Base-by-base conservation (phyloP, 2,113 vertebrate species). In the Bos javanicus region DNA sequence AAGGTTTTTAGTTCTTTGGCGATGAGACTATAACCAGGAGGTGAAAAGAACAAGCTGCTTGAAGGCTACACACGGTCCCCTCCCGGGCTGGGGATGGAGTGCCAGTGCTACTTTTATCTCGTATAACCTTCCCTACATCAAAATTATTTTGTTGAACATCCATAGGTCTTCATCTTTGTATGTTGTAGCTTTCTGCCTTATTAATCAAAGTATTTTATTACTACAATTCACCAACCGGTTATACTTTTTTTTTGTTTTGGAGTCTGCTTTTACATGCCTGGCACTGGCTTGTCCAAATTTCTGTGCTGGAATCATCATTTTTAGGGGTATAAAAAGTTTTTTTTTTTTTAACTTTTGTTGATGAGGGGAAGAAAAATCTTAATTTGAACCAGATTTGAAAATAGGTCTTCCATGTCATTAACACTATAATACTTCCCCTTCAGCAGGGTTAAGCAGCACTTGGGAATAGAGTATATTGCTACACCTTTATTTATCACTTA, bases 371-470 rank as follows among this genome's bases (percentile, higher is more conserved):
- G 5, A 19, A 97, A 60, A n/a, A 3, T 90, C 28, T 48, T 59
- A 15, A 80, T 94, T 74, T 86, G 54, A 96, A 57, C 50, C 71
- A 86, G n/a, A 92, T 48, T 96, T 94, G 8, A 90, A 94, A 94
- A 87, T 78, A 25, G 8, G 59, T 57, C 5, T 97, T 52, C 6
- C 25, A 80, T 80, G 36, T 87, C 64, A 52, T 85, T 97, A 85
- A 81, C 12, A 30, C 23, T 6, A 2, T 74, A 91, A 60, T 76
- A n/a, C 33, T 86, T 96, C n/a, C 54, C 17, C 9, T 90, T 13
- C 80, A 62, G 4, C 50, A 90, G 78, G 25, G 1, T n/a, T 81
- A 85, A 86, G 10, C 9, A 67, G 83, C 43, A 26, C 5, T 56
- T 67, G 14, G 25, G 14, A 64, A 91, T 30, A 90, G 4, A 91